phyloP scores from a whole-genome alignment of 1,140 invertebrate species.

The Conus ventricosus region DNA sequence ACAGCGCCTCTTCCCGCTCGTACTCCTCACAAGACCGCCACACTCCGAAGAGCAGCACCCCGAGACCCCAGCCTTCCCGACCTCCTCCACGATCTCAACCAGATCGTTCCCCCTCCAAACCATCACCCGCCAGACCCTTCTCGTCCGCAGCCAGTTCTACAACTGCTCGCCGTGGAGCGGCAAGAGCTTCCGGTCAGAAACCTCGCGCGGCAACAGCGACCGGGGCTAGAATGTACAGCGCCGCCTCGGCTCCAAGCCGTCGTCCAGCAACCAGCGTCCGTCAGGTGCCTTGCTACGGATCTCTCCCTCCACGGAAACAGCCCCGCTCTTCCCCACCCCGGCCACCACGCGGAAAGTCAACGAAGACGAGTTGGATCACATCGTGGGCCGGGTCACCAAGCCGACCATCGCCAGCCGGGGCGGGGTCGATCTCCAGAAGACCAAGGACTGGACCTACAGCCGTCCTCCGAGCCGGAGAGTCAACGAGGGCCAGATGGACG shows the following conservation, averaged over 20 bases:
- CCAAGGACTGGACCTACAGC: slow-evolving; percentile 58
- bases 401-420: slow-evolving; percentile 60
- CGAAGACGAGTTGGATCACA: slow-evolving; percentile 46
- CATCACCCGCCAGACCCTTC: neutral
- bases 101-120: neutral
- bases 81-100: neutral
- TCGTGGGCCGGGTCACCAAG: slow-evolving; percentile 52
- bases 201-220: neutral
- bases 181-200: neutral
- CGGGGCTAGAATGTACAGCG: neutral
- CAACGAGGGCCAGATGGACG: slow-evolving; percentile 44
- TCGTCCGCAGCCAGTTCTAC: neutral
- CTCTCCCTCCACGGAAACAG: neutral
- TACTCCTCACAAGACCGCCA: too few relatives aligned
- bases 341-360: slow-evolving; percentile 36
- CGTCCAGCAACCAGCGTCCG: neutral
- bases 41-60: too few relatives aligned
- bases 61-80: neutral
- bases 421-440: slow-evolving; percentile 45
- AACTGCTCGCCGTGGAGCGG: neutral
- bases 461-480: slow-evolving; percentile 34
- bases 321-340: neutral
- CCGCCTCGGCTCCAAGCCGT: neutral
- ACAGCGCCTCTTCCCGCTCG: neutral
- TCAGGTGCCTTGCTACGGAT: neutral